Evolutionary conservation across 2,888 invertebrate genomes (phyloP), one percentile per base, ranked within the genome.

Genomic region (Dynastes maya): DNA sequence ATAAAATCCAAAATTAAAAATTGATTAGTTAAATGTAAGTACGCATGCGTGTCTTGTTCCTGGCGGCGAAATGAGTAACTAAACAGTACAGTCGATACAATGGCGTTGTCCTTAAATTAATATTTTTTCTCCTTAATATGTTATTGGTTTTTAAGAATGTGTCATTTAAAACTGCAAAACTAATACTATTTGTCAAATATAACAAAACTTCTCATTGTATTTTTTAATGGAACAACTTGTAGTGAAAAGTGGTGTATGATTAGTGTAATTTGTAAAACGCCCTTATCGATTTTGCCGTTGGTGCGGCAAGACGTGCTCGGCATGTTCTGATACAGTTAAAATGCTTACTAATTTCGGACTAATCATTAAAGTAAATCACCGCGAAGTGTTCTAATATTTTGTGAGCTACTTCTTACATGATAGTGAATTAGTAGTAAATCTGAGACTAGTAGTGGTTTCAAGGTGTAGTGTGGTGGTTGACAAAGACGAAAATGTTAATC

Each of bases 271-370:
- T 64, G 78, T 86, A 86, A 87, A 88, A 89, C 89, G 88, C 89
- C 89, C 89, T 89, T 89, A 88, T 89, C 88, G 88, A 89, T 89
- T 88, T 89, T 88, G 87, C 83, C 83, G 86, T 86, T 85, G 86
- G 86, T 87, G 87, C 86, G 86, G 83, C 85, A 82, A 85, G 86
- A 85, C 85, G 85, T 85, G 85, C 84, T 84, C 83, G 83, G 85
- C 84, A 85, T 84, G 85, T 85, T 83, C 82, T 81, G 78, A 65
- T 75, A 55, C 77, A 80, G 80, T 77, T 82, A 77, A 79, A 67
- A 78, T 67, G 72, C 58, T 71, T 71, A 58, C 63, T 61, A 51
- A 64, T 64, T 79, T 79, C 53, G 55, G 64, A 75, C 77, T 51
- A 58, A 61, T 45, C 71, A 74, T 64, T 80, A 80, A 81, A 79